Evolutionary conservation across 2,113 vertebrate genomes (phyloP).

Genomic region (Galeopterus variegatus): DNA sequence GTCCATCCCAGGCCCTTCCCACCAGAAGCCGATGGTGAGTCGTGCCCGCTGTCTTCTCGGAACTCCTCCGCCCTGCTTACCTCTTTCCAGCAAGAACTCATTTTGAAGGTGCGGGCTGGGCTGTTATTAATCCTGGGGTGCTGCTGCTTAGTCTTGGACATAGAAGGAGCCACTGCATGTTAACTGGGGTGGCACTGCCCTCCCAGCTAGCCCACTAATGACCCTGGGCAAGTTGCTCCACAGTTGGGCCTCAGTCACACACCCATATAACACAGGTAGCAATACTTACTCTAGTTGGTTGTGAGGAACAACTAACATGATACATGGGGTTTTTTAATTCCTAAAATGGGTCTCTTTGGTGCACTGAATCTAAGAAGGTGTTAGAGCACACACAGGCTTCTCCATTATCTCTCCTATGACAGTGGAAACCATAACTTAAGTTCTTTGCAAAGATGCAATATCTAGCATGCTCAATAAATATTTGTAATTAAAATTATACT

Average conservation of each 20-base stretch:
- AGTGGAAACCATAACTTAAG: not conserved
- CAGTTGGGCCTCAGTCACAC: not conserved
- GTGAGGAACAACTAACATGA: rapidly evolving
- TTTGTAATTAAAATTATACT: not conserved
- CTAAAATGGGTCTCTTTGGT: not conserved
- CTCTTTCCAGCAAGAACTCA: not conserved
- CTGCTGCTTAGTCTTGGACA: not conserved
- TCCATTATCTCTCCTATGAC: no score
- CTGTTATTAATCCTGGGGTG: not conserved
- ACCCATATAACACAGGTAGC: rapidly evolving
- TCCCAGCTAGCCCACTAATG: not conserved
- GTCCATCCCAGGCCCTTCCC: conserved; percentile 96
- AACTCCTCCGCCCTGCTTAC: rapidly evolving
- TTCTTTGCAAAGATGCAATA: not conserved
- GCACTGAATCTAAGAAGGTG: rapidly evolving
- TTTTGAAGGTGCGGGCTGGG: not conserved
- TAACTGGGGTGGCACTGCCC: rapidly evolving
- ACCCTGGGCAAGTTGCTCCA: no score
- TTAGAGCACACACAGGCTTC: not conserved
- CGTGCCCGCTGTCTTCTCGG: rapidly evolving
- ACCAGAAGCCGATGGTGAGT: conserved; percentile 98
- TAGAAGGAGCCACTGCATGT: not conserved
- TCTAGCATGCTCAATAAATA: not conserved
- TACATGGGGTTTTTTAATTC: not conserved
- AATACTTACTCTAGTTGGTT: no score